phyloP scores from a whole-genome alignment of 2,888 invertebrate species.

The Colletes collaris region DNA sequence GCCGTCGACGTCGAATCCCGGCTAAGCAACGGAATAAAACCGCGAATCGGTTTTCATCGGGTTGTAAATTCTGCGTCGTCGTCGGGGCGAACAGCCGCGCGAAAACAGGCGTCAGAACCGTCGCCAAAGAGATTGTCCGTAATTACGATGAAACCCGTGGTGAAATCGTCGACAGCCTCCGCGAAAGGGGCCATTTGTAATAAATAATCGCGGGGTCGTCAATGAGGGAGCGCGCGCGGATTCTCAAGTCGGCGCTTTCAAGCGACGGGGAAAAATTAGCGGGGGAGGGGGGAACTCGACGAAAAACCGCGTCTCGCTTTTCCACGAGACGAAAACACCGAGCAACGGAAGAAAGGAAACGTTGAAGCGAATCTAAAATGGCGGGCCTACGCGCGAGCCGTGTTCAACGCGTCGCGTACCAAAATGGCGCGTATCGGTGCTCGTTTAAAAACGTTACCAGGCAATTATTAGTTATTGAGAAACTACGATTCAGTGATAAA shows the following conservation, averaged over 20 bases:
- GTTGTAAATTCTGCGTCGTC: background rate
- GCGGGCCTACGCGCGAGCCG: no score
- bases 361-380: constrained; percentile 51
- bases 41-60: constrained; percentile 17
- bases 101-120: constrained; percentile 14
- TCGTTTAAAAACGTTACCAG: no score
- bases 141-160: constrained; percentile 38
- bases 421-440: no score
- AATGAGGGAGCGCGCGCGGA: constrained; percentile 25
- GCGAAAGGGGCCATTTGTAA: constrained; percentile 39
- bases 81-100: background rate
- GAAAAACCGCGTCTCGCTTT: background rate
- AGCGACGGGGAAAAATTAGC: constrained; percentile 41
- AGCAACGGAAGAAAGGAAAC: constrained; percentile 42
- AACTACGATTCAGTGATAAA: no score
- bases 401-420: no score
- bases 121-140: constrained; percentile 39
- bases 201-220: constrained; percentile 50
- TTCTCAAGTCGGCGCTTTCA: constrained; percentile 20
- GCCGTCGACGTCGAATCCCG: no score
- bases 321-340: background rate
- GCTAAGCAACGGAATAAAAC: no score
- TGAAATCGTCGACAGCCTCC: constrained; percentile 36
- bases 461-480: no score
- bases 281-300: background rate